phyloP scores from a whole-genome alignment of 2,113 vertebrate genomes.

The Tragelaphus imberbis region DNA sequence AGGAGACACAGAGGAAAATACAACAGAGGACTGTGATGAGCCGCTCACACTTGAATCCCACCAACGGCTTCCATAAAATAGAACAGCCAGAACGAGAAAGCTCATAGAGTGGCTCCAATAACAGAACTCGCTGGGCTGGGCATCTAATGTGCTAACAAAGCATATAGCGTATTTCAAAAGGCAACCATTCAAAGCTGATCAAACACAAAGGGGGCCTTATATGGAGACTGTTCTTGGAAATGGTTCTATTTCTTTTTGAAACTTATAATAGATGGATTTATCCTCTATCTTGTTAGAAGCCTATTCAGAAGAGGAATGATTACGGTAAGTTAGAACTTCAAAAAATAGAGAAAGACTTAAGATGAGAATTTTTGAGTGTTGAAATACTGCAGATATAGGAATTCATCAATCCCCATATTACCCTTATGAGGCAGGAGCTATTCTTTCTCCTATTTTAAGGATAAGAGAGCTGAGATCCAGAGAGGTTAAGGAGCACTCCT shows the following conservation, averaged over 20 bases:
- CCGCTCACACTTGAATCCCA: not conserved
- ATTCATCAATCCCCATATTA: not conserved
- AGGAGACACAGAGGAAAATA: not conserved
- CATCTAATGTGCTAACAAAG: not conserved
- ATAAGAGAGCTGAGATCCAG: not conserved
- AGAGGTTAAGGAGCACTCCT: not conserved
- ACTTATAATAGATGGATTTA: not conserved
- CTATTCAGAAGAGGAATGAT: not conserved
- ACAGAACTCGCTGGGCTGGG: not conserved
- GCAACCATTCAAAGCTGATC: not conserved
- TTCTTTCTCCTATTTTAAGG: not conserved
- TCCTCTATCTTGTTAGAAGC: not conserved
- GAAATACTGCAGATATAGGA: not conserved
- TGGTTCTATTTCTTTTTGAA: not conserved
- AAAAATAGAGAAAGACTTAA: not conserved
- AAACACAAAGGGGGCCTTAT: not conserved
- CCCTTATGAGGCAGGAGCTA: not conserved
- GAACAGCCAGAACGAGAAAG: not conserved
- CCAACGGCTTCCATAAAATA: not conserved
- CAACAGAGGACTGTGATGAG: not conserved
- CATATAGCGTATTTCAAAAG: not conserved
- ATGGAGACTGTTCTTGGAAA: not conserved
- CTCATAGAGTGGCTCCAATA: not conserved
- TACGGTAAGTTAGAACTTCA: not conserved
- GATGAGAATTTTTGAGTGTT: not conserved